phyloP scores from a whole-genome alignment of 2,888 invertebrate genomes.

The Electrophaes corylata region DNA sequence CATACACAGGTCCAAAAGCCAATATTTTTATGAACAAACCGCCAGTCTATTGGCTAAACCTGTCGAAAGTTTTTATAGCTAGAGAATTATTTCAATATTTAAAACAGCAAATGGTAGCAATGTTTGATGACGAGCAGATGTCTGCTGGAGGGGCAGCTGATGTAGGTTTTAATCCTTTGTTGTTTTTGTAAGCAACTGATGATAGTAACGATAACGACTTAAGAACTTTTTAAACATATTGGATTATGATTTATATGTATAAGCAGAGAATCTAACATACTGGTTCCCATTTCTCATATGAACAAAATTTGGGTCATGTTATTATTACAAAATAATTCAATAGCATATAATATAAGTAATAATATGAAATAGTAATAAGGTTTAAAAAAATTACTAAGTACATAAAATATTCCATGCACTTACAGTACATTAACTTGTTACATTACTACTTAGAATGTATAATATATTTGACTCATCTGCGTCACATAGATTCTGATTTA shows the following conservation, averaged over 20 bases:
- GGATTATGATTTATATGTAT: background rate
- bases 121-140: constrained; percentile 47
- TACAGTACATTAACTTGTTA: no score
- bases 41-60: background rate
- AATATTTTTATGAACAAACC: background rate
- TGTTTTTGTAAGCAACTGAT: constrained; percentile 17
- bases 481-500: constrained; percentile 28
- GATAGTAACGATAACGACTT: constrained; percentile 5
- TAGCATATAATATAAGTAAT: no score
- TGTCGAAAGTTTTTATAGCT: background rate
- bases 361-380: no score
- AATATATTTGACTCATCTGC: background rate
- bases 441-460: no score
- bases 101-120: background rate
- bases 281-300: no score
- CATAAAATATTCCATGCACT: no score
- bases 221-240: background rate
- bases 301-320: no score
- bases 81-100: constrained; percentile 4
- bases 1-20: no score
- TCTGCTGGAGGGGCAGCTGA: constrained; percentile 41
- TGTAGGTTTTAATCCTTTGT: constrained; percentile 30
- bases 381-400: no score
- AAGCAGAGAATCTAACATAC: no score
- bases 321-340: no score